Percentiles rank a stretch among this genome's conserved stretches.
Conservation (phyloP, 2,888 invertebrate species). For the Diadegma fenestrale region DNA sequence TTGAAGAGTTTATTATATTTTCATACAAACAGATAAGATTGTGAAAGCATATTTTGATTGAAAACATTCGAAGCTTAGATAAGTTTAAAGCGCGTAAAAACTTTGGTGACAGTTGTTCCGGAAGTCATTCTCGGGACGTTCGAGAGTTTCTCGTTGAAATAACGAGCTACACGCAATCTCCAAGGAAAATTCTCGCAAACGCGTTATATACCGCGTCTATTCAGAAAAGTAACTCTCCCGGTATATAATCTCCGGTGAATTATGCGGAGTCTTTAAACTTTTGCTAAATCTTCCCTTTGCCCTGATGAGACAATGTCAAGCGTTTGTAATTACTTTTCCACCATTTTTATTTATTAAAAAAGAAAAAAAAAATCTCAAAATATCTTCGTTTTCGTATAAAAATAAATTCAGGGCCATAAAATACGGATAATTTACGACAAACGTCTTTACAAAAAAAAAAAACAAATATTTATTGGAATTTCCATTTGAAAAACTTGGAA, state of each 20-base stretch:
- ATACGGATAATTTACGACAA: no score
- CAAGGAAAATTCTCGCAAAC: conserved; percentile 7
- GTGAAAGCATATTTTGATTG: not conserved
- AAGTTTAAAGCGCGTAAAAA: conserved; percentile 24
- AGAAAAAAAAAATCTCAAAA: not conserved
- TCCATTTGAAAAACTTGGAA: no score
- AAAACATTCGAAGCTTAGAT: conserved; percentile 14
- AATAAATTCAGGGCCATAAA: no score
- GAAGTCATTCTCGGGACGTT: conserved; percentile 2
- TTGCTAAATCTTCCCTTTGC: conserved; percentile 7
- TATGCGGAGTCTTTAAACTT: conserved; percentile 32
- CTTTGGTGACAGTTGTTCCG: not conserved
- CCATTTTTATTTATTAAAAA: not conserved
- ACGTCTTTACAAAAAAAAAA: no score
- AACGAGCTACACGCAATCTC: conserved; percentile 17
- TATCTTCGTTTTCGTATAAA: no score
- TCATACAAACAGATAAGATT: not conserved
- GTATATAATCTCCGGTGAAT: conserved; percentile 39
- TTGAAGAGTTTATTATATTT: not conserved
- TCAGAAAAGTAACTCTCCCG: conserved; percentile 23
- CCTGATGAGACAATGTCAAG: not conserved
- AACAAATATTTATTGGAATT: no score
- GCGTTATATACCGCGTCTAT: conserved; percentile 15
- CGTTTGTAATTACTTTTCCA: conserved; percentile 10
- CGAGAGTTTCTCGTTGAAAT: conserved; percentile 11